Evolutionary conservation across 2,888 invertebrate species (phyloP).

Genomic region (Oligia fasciuncula): DNA sequence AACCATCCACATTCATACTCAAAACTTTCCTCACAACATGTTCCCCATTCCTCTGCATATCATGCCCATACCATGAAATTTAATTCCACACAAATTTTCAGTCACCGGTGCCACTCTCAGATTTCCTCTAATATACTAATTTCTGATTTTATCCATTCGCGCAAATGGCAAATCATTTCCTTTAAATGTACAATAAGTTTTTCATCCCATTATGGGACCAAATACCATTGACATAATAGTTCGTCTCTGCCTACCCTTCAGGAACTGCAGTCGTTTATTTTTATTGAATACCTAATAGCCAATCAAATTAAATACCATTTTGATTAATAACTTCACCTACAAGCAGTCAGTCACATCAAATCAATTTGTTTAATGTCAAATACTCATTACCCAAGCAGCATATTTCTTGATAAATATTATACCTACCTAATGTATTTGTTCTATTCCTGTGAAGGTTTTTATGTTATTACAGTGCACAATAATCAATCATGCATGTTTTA

Average conservation of each 20-base stretch:
- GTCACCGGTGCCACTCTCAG: neutral
- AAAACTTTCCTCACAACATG: neutral
- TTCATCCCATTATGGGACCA: neutral
- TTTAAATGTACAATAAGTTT: neutral
- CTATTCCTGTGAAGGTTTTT: slow-evolving; percentile 5
- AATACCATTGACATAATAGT: neutral
- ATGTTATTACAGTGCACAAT: slow-evolving; percentile 8
- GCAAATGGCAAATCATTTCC: neutral
- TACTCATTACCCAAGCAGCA: neutral
- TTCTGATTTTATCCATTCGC: neutral
- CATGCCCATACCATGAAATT: neutral
- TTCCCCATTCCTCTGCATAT: neutral
- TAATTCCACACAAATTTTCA: neutral
- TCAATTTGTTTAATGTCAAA: slow-evolving; percentile 31
- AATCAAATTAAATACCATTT: slow-evolving; percentile 22
- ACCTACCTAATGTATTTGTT: neutral
- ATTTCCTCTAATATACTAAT: neutral
- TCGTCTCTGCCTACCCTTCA: neutral
- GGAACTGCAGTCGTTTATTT: neutral
- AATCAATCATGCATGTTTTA: neutral
- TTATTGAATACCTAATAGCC: slow-evolving; percentile 18
- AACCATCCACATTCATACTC: neutral
- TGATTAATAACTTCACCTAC: slow-evolving; percentile 26
- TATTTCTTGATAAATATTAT: slow-evolving; percentile 18
- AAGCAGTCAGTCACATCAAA: slow-evolving; percentile 10